Base-by-base conservation (phyloP, 1,140 invertebrate genomes). In the Telenomus remus region DNA sequence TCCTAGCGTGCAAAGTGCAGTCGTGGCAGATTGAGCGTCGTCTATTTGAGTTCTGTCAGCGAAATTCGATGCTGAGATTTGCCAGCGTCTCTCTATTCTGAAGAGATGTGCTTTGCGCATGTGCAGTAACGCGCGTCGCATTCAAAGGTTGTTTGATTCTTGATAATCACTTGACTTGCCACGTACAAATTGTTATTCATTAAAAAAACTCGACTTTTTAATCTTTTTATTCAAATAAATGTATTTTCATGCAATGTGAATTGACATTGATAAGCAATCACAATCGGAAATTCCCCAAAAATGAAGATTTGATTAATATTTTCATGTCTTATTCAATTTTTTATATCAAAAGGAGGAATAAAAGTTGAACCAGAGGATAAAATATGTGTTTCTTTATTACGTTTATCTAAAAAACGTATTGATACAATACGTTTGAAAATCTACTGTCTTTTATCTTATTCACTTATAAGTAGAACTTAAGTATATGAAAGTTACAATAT, bases 381-480 rank as follows among this genome's bases (percentile, higher is more conserved):
- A 57, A 72, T 72, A 69, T 44, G 37, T 59, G 59, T 39, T 49
- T 14, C 46, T 64, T 63, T 71, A 27, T 27, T n/a, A n/a, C n/a
- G n/a, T n/a, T n/a, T n/a, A 27, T 27, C 19, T 3, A 59, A 63
- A 39, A 57, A 69, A 64, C 72, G 79, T 59, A 80, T 80, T 56
- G 54, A 80, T 80, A 73, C 79, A 79, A 81, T 81, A 72, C 79
- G 72, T 71, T 71, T 51, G 60, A 66, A 77, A 77, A 64, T 6
- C 19, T 77, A 77, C 49, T 68, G 59, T 72, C 51, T 63, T n/a
- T n/a, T n/a, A n/a, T n/a, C n/a, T n/a, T n/a, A n/a, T n/a, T n/a
- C n/a, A n/a, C n/a, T n/a, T 75, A 75, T 53, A 63, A 10, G 13
- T 72, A 56, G 59, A 63, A 60, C 48, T 70, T 42, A 43, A 63